phyloP scores from a whole-genome alignment of 2,113 vertebrate genomes.

The Laticauda laticaudata region DNA sequence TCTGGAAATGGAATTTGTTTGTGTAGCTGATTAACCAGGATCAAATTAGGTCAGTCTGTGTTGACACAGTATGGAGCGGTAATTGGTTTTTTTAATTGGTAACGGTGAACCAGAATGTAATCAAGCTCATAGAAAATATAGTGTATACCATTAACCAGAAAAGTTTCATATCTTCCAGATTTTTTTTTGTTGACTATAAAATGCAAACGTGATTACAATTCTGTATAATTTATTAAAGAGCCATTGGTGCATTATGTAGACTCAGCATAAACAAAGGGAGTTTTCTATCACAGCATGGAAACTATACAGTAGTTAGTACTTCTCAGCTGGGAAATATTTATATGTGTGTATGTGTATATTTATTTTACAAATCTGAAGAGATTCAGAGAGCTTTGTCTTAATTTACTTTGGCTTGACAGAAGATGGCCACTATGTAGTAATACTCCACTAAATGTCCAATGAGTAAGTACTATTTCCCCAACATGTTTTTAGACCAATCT shows the following conservation, averaged over 20 bases:
- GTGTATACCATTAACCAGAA: constrained; percentile 16
- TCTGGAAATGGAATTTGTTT: constrained; percentile 49
- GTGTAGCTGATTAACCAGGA: constrained; percentile 41
- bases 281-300: constrained; percentile 6
- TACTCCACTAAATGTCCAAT: neutral
- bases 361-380: neutral
- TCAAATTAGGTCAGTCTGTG: constrained; percentile 51
- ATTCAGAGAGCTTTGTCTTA: neutral
- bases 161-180: constrained; percentile 36
- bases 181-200: constrained; percentile 20
- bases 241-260: constrained; percentile 25
- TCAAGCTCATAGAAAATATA: constrained; percentile 34
- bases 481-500: neutral
- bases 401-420: neutral
- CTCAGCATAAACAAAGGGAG: neutral
- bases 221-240: constrained; percentile 16
- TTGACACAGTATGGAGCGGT: constrained; percentile 46
- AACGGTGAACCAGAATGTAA: constrained; percentile 43
- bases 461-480: neutral
- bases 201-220: constrained; percentile 42
- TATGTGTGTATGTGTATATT: neutral
- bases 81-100: constrained; percentile 61
- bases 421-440: neutral
- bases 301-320: neutral
- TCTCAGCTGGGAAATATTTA: neutral